Evolutionary conservation across 2,797 vertebrate species (phyloP).

Genomic region (Gastrophryne carolinensis): DNA sequence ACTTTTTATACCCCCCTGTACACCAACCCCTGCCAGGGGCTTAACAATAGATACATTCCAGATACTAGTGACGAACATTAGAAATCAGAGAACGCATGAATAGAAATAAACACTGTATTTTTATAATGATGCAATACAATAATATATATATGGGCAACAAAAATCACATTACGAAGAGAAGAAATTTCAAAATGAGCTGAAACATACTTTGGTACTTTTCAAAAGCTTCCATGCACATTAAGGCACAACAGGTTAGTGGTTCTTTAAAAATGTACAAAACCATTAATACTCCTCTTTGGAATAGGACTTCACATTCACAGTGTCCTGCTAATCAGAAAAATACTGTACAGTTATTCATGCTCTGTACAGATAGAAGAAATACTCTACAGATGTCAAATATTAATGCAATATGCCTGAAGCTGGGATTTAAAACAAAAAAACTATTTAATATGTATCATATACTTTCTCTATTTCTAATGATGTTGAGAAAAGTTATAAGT

Average conservation of each 20-base stretch:
- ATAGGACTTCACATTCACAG: slow-evolving; percentile 22
- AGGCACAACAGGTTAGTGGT: slow-evolving; percentile 21
- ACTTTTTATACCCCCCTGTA: no score
- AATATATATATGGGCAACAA: slow-evolving; percentile 8
- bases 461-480: no score
- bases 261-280: neutral
- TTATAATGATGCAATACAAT: slow-evolving; percentile 9
- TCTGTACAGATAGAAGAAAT: neutral
- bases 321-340: neutral
- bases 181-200: neutral
- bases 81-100: no score
- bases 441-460: no score
- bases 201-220: slow-evolving; percentile 11
- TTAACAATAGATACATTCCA: no score
- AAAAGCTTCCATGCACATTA: neutral
- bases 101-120: neutral
- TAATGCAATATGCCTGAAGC: no score
- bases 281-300: neutral
- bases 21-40: no score
- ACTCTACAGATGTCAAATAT: neutral
- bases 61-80: no score
- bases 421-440: neutral
- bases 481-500: no score
- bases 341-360: neutral
- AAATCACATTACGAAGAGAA: neutral